phyloP scores from a whole-genome alignment of 2,888 invertebrate genomes.

The Criorhina ranunculi region DNA sequence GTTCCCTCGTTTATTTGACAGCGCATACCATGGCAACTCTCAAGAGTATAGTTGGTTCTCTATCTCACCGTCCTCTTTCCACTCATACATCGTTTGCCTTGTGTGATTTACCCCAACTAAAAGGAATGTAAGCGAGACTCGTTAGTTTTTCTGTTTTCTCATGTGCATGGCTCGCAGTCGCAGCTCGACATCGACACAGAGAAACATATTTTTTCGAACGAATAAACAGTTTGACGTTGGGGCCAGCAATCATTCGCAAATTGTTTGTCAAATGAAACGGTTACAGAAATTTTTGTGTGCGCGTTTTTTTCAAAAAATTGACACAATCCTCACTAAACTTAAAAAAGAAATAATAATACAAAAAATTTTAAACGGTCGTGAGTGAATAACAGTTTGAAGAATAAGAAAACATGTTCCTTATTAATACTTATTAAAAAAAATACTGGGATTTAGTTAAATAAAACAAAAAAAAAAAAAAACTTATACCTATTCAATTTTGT shows the following conservation, averaged over 20 bases:
- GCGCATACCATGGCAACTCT: slow-evolving; percentile 4
- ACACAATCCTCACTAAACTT: slow-evolving; percentile 52
- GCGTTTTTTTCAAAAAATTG: slow-evolving; percentile 66
- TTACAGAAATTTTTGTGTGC: slow-evolving; percentile 79
- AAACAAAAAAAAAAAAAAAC: too few species aligned
- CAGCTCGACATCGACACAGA: slow-evolving; percentile 18
- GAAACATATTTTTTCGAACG: slow-evolving; percentile 64
- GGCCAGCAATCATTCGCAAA: slow-evolving; percentile 83
- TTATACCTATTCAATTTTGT: slow-evolving; percentile 13
- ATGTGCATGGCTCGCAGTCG: slow-evolving; percentile 1
- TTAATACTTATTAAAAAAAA: slow-evolving; percentile 79
- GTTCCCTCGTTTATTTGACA: slow-evolving; percentile 47
- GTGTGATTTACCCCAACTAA: slow-evolving; percentile 32
- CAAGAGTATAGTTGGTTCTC: slow-evolving; percentile 8
- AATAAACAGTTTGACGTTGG: slow-evolving; percentile 76
- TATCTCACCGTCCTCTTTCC: slow-evolving; percentile 1
- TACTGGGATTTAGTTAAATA: slow-evolving; percentile 64
- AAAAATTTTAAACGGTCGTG: slow-evolving; percentile 67
- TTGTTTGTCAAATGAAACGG: slow-evolving; percentile 84
- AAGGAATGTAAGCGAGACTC: slow-evolving; percentile 74
- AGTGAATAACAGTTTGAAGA: slow-evolving; percentile 70
- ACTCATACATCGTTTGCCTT: slow-evolving; percentile 27
- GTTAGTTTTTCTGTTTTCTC: slow-evolving; percentile 58
- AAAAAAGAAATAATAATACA: slow-evolving; percentile 35
- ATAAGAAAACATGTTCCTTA: slow-evolving; percentile 81